phyloP scores from a whole-genome alignment of 1,140 invertebrate genomes.

The Cyphomyrmex costatus region DNA sequence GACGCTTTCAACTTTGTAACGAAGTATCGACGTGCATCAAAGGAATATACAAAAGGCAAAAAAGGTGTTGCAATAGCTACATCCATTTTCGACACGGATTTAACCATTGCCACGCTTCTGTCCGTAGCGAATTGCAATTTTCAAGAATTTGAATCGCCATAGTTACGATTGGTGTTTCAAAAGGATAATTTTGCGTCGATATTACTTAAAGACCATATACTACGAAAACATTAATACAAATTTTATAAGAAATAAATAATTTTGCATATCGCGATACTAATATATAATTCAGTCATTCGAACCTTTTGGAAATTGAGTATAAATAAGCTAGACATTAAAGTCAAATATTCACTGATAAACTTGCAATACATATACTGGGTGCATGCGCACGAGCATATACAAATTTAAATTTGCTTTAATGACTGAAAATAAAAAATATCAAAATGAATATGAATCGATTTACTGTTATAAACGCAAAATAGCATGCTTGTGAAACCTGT shows the following conservation, averaged over 20 bases:
- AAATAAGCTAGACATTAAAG: constrained; percentile 35
- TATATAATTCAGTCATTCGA: background rate
- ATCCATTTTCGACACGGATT: background rate
- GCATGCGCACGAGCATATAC: background rate
- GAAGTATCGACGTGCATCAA: constrained; percentile 7
- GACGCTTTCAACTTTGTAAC: constrained; percentile 7
- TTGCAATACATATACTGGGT: constrained; percentile 11
- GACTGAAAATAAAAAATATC: constrained; percentile 1
- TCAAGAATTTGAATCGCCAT: background rate
- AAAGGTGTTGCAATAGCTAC: too few species aligned
- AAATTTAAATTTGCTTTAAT: constrained; percentile 33
- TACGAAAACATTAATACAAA: background rate
- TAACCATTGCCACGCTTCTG: background rate
- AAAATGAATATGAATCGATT: constrained; percentile 51
- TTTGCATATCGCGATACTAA: background rate
- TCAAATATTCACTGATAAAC: constrained; percentile 42
- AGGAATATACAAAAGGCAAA: background rate
- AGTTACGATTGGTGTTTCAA: background rate
- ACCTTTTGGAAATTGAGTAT: background rate
- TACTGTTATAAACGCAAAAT: constrained; percentile 23
- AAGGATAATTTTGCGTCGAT: background rate
- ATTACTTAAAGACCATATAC: background rate
- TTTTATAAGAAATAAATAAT: background rate
- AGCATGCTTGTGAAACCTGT: background rate
- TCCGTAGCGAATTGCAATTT: background rate